A percentile compares a stretch with the other conserved stretches of the same genome.
Conservation (phyloP, 2,888 invertebrate species). For the Nebria salina region DNA sequence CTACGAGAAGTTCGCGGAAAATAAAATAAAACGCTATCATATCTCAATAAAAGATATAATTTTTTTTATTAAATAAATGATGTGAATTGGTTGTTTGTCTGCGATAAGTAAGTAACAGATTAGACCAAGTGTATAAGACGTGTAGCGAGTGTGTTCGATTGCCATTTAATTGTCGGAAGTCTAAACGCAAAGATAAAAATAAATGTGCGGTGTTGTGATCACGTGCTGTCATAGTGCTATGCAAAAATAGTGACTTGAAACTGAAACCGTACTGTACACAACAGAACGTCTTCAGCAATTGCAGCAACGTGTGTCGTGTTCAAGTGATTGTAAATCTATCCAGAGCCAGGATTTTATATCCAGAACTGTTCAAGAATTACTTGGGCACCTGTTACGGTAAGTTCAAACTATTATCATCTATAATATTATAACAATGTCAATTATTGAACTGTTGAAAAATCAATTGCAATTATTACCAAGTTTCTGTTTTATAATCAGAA, state of each 20-base stretch:
- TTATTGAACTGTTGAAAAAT: neutral
- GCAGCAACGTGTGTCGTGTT: neutral
- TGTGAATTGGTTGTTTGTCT: neutral
- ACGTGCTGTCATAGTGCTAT: constrained; percentile 24
- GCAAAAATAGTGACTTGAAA: constrained; percentile 11
- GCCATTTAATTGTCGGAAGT: constrained; percentile 35
- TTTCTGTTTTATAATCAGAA: neutral
- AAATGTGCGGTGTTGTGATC: constrained; percentile 16
- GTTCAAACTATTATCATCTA: neutral
- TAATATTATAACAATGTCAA: neutral
- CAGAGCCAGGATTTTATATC: constrained; percentile 23
- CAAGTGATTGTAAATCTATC: neutral
- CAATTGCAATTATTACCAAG: neutral
- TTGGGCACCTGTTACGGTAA: constrained; percentile 39
- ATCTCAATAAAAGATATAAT: neutral
- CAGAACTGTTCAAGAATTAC: constrained; percentile 9
- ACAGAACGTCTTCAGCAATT: neutral
- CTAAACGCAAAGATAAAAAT: constrained; percentile 19
- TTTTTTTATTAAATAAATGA: neutral
- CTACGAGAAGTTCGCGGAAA: neutral
- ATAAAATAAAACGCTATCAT: constrained; percentile 15
- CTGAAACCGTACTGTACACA: constrained; percentile 16
- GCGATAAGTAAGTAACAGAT: neutral
- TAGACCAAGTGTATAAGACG: constrained; percentile 16
- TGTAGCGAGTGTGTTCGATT: constrained; percentile 14